Conservation (phyloP, 2,113 vertebrate species). For the Nesoenas mayeri region DNA sequence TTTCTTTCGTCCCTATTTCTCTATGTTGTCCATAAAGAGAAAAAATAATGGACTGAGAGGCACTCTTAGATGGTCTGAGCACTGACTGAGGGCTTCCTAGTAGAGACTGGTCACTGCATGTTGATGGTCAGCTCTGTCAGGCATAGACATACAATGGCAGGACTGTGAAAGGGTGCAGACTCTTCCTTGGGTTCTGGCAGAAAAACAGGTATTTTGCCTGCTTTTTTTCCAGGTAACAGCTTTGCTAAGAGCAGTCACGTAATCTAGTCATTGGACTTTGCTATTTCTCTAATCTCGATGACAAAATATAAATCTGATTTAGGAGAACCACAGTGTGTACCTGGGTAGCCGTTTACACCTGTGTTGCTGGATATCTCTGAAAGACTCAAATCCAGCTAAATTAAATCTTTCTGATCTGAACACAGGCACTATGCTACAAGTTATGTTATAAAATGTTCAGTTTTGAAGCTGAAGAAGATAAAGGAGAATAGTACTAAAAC, state of each 20-base stretch:
- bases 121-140: not conserved
- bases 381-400: not conserved
- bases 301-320: not conserved
- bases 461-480: not conserved
- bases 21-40: not conserved
- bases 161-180: not conserved
- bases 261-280: not conserved
- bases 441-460: not conserved
- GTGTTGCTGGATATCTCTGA: not conserved
- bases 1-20: not conserved
- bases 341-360: fast-evolving
- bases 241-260: not conserved
- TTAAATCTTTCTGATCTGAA: not conserved
- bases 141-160: not conserved
- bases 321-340: not conserved
- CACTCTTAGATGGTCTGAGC: not conserved
- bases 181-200: not conserved
- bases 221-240: not conserved
- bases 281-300: not conserved
- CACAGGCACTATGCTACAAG: fast-evolving
- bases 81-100: not conserved
- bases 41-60: not conserved
- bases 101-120: too few relatives aligned
- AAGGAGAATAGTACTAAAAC: not conserved
- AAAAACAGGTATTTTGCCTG: not conserved